A percentile compares a stretch with the other conserved stretches of the same genome.
Evolutionary conservation across 1,140 invertebrate genomes (phyloP).

Genomic region (Cylas formicarius): DNA sequence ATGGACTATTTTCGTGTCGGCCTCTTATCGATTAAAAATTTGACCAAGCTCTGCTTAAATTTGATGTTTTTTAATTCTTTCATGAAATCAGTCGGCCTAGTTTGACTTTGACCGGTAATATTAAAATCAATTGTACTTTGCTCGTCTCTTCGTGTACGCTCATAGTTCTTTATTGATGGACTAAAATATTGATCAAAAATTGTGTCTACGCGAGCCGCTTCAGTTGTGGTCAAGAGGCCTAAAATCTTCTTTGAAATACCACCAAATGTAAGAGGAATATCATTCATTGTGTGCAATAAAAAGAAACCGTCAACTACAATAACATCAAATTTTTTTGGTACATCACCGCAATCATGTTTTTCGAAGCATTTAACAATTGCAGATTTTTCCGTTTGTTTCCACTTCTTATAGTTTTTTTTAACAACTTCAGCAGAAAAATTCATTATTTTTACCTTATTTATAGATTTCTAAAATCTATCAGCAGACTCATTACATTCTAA

Average conservation of each 20-base stretch:
- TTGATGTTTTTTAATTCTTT: constrained; percentile 23
- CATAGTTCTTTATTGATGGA: constrained; percentile 20
- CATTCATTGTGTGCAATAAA: constrained; percentile 10
- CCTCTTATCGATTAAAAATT: constrained; percentile 22
- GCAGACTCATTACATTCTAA: too few species aligned
- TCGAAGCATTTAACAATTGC: too few species aligned
- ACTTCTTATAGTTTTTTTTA: too few species aligned
- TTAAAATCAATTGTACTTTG: constrained; percentile 1
- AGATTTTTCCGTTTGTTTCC: too few species aligned
- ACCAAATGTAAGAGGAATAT: constrained; percentile 2
- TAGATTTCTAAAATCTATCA: too few species aligned
- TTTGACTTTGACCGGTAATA: constrained; percentile 16
- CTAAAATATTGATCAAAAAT: constrained; percentile 16
- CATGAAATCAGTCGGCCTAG: constrained; percentile 15
- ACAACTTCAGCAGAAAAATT: too few species aligned
- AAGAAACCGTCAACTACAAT: constrained; percentile 9
- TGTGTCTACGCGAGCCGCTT: constrained; percentile 5
- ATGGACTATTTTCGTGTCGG: constrained; percentile 11
- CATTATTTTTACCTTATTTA: too few species aligned
- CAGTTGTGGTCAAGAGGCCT: neutral
- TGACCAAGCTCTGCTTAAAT: constrained; percentile 22
- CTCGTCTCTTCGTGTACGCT: constrained; percentile 13
- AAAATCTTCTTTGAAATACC: constrained; percentile 14
- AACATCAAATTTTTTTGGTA: too few species aligned
- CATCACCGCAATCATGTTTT: too few species aligned